Percentiles rank a stretch among this genome's conserved stretches.
Conservation (phyloP, 2,888 invertebrate species). For the Unio delphinus region DNA sequence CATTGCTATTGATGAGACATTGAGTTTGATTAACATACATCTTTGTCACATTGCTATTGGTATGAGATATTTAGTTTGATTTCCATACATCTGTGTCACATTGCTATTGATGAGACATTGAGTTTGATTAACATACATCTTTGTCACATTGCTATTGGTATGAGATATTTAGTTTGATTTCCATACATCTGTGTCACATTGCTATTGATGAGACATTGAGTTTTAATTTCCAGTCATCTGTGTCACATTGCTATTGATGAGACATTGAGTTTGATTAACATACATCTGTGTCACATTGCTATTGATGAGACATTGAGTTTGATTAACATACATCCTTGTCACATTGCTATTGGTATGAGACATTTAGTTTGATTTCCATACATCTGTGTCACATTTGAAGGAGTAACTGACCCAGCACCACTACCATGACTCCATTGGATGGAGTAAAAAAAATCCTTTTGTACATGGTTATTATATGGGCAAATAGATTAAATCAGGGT, state of each 20-base stretch:
- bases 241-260: neutral
- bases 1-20: neutral
- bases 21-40: constrained; percentile 1
- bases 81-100: too few species aligned
- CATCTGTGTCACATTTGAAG: too few species aligned
- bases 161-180: neutral
- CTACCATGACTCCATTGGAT: too few species aligned
- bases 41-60: neutral
- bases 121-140: neutral
- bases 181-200: neutral
- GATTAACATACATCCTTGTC: neutral
- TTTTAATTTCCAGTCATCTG: neutral
- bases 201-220: neutral
- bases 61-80: neutral
- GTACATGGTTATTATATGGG: too few species aligned
- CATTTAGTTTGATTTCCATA: neutral
- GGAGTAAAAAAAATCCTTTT: too few species aligned
- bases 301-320: neutral
- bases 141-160: neutral
- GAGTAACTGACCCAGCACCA: too few species aligned
- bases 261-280: neutral
- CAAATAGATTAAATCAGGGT: too few species aligned
- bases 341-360: neutral
- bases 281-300: neutral
- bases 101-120: neutral